Evolutionary conservation across 2,113 vertebrate genomes (phyloP).

Genomic region (Malurus alboscapulatus): DNA sequence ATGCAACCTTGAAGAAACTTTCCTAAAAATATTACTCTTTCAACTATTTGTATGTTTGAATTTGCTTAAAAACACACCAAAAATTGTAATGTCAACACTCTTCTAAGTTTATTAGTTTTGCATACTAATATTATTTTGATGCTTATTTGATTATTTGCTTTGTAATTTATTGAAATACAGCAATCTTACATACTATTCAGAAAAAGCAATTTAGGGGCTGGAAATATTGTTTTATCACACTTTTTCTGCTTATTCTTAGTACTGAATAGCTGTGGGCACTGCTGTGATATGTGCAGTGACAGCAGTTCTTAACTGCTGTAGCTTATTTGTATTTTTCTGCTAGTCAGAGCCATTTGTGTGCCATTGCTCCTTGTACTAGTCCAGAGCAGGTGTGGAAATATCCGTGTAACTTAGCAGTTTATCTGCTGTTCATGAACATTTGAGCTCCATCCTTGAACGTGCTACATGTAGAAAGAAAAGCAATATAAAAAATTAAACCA

Average conservation of each 20-base stretch:
- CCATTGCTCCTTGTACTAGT: neutral
- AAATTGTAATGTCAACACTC: neutral
- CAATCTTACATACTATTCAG: neutral
- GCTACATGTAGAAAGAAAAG: constrained; percentile 65
- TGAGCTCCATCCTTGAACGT: constrained; percentile 49
- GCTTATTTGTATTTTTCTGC: neutral
- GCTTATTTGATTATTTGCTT: neutral
- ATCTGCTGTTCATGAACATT: constrained; percentile 11
- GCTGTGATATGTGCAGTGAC: neutral
- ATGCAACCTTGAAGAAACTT: neutral
- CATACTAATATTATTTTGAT: neutral
- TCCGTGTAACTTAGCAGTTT: neutral
- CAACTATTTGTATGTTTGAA: neutral
- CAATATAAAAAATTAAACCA: constrained; percentile 28
- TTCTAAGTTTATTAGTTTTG: neutral
- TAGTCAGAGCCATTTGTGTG: neutral
- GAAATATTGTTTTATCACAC: neutral
- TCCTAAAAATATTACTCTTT: neutral
- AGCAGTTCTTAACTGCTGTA: neutral
- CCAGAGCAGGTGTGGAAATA: neutral
- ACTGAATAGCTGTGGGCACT: neutral
- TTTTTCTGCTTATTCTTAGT: neutral
- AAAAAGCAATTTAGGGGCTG: neutral
- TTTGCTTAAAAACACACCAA: neutral
- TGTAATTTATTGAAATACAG: neutral